Evolutionary conservation across 2,888 invertebrate species (phyloP).

Genomic region (Allophyes oxyacanthae): DNA sequence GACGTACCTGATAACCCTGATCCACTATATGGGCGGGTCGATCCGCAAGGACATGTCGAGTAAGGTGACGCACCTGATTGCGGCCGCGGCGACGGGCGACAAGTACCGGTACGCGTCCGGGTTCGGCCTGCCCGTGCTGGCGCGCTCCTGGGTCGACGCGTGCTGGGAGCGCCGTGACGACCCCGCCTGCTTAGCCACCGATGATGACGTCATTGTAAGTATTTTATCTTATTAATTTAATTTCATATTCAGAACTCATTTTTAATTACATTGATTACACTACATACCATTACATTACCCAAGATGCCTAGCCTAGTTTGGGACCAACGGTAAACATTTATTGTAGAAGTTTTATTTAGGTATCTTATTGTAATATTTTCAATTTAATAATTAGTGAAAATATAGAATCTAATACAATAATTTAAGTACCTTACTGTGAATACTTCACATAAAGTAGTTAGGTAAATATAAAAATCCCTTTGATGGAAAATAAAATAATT

Average conservation of each 20-base stretch:
- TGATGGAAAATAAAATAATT: too few species aligned
- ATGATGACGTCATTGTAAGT: constrained; percentile 91
- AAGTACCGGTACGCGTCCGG: constrained; percentile 98
- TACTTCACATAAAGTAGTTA: background rate
- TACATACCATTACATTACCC: too few species aligned
- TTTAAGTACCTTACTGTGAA: too few species aligned
- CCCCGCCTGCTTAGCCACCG: constrained; percentile 91
- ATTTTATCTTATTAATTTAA: constrained; percentile 3
- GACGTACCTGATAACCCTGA: constrained; percentile 95
- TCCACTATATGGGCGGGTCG: constrained; percentile 99
- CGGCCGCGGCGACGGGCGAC: constrained; percentile 96
- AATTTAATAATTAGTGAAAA: too few species aligned
- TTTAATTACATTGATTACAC: too few species aligned
- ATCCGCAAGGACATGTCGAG: constrained; percentile 96
- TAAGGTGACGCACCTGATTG: constrained; percentile 97
- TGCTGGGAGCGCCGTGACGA: constrained; percentile 95
- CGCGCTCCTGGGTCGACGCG: constrained; percentile 95
- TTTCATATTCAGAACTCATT: background rate
- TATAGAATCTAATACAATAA: background rate
- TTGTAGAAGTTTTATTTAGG: too few species aligned
- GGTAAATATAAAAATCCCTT: too few species aligned
- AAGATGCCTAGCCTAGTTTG: too few species aligned
- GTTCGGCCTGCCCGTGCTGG: constrained; percentile 96
- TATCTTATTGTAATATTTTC: too few species aligned
- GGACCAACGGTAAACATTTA: too few species aligned